A percentile compares a stretch with the other conserved stretches of the same genome.
phyloP scores from a whole-genome alignment of 2,888 invertebrate genomes.

The Scaptodrosophila latifasciaeformis region DNA sequence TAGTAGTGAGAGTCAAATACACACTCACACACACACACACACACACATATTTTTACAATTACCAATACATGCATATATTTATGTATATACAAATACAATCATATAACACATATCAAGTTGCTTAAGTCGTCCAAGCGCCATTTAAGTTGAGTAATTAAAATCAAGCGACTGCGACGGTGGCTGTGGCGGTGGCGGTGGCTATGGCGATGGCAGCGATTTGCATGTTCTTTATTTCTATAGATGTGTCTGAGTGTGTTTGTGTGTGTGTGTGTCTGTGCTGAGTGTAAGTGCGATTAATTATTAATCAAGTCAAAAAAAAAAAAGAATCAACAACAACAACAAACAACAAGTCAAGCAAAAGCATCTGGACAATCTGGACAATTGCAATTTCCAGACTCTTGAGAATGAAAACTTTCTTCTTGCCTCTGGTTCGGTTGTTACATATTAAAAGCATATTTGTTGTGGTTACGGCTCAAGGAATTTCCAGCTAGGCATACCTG shows the following conservation, averaged over 20 bases:
- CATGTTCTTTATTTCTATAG: conserved; percentile 20
- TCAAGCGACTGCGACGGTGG: no score
- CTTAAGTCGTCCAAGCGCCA: conserved; percentile 69
- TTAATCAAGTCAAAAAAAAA: conserved; percentile 60
- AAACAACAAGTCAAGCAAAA: conserved; percentile 3
- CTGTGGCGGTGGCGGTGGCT: no score
- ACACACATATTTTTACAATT: no score
- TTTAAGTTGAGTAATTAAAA: conserved; percentile 68
- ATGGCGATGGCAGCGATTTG: no score
- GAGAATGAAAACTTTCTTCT: conserved; percentile 1
- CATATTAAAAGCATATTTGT: not conserved
- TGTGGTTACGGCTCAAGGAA: not conserved
- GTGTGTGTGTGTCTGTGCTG: conserved; percentile 25
- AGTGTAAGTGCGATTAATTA: conserved; percentile 60
- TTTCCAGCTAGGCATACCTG: not conserved
- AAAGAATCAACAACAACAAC: conserved; percentile 45
- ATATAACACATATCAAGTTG: conserved; percentile 49
- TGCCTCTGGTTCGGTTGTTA: not conserved
- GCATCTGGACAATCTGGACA: not conserved
- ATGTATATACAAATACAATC: conserved; percentile 1
- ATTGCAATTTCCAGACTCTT: not conserved
- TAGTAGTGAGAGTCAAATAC: conserved; percentile 56
- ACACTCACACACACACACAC: conserved; percentile 19
- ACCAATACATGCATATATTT: no score
- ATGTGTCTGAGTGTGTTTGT: conserved; percentile 15